phyloP scores from a whole-genome alignment of 2,113 vertebrate genomes.

The Chaetura pelagica region DNA sequence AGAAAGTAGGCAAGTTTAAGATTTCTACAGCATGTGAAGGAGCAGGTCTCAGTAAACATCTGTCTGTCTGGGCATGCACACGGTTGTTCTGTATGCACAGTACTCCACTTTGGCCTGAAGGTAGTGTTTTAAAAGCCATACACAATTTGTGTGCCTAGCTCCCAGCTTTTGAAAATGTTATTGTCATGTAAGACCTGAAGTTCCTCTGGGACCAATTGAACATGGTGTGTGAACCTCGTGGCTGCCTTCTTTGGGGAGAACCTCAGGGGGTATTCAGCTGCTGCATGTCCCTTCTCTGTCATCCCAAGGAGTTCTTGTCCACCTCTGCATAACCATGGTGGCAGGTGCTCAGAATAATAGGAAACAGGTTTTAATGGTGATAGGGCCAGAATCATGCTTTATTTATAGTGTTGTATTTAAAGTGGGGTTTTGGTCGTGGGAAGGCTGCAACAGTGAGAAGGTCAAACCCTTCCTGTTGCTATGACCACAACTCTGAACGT shows the following conservation, averaged over 20 bases:
- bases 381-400: background rate
- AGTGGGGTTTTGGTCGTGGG: background rate
- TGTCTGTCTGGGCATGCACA: background rate
- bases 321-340: background rate
- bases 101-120: background rate
- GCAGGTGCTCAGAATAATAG: background rate
- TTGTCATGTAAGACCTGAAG: rapidly evolving
- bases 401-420: background rate
- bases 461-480: rapidly evolving
- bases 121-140: background rate
- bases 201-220: background rate
- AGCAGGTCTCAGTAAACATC: background rate
- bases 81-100: rapidly evolving
- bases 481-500: rapidly evolving
- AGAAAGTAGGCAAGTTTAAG: background rate
- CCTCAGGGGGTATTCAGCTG: background rate
- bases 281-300: background rate
- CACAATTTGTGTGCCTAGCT: background rate
- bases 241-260: background rate
- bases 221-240: rapidly evolving
- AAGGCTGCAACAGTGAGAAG: background rate
- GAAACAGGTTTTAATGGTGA: background rate
- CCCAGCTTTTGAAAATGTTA: background rate
- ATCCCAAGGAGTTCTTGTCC: background rate
- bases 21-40: background rate